phyloP scores from a whole-genome alignment of 2,113 vertebrate species.

The Acinonyx jubatus region DNA sequence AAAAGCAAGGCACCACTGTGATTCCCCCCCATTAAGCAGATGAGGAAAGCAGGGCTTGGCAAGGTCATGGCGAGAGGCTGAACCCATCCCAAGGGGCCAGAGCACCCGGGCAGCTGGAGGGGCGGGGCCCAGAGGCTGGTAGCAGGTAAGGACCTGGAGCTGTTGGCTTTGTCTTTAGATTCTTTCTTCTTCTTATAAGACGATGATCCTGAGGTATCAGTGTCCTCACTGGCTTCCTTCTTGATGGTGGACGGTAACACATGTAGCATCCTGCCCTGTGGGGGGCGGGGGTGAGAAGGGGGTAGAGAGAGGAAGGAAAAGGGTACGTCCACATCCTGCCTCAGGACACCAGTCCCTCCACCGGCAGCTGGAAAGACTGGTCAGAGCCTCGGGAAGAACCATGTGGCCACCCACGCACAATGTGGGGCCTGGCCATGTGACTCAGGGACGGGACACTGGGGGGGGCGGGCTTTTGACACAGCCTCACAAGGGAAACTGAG shows the following conservation, averaged over 20 bases:
- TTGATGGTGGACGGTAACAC: constrained; percentile 93
- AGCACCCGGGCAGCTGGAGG: accelerated
- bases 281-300: background rate
- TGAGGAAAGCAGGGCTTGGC: background rate
- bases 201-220: constrained; percentile 82
- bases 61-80: accelerated
- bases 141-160: constrained; percentile 88
- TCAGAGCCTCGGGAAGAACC: accelerated
- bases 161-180: constrained; percentile 93
- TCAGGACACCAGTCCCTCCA: accelerated
- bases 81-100: background rate
- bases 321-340: background rate
- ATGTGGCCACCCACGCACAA: accelerated
- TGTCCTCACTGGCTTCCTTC: constrained; percentile 88
- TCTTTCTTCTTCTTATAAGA: constrained; percentile 94
- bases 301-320: background rate
- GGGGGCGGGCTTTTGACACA: accelerated
- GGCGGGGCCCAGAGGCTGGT: accelerated
- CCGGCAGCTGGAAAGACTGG: accelerated
- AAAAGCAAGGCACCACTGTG: accelerated
- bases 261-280: constrained; percentile 95
- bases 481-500: accelerated
- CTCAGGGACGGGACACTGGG: background rate
- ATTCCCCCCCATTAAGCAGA: background rate
- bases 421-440: background rate